These are phyloP conservation scores for Phasianus colchicus DNA, from an alignment of 2,113 vertebrate genomes.

Conservation along the genomic window DNA sequence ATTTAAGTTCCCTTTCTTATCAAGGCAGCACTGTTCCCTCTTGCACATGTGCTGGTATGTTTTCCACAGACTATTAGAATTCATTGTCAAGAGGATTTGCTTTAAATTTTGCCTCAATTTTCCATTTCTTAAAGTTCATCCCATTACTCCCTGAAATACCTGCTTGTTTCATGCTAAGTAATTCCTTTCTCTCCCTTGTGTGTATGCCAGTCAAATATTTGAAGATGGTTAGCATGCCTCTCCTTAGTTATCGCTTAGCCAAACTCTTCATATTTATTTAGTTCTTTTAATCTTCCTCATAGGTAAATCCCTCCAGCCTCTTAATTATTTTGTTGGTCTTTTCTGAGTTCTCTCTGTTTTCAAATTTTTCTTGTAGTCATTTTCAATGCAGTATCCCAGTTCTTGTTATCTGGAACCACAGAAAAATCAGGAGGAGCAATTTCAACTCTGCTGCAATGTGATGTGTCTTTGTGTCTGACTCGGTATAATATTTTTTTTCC, in stretches of 20 bases:
- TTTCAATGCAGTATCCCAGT: not conserved
- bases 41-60: not conserved
- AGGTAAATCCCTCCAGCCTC: conserved; percentile 52
- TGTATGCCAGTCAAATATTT: conserved; percentile 69
- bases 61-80: conserved; percentile 15
- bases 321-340: conserved; percentile 70
- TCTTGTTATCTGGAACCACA: not conserved
- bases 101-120: conserved; percentile 53
- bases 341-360: conserved; percentile 26
- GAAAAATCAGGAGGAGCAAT: not conserved
- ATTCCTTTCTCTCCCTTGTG: conserved; percentile 44
- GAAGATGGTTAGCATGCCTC: conserved; percentile 32
- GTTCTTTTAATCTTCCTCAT: conserved; percentile 64
- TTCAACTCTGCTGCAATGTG: not conserved
- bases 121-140: conserved; percentile 60
- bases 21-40: not conserved
- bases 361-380: not conserved
- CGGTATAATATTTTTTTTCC: not conserved
- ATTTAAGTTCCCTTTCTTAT: conserved; percentile 13
- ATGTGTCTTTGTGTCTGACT: not conserved
- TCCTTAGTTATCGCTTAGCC: conserved; percentile 49
- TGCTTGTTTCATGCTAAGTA: conserved; percentile 41
- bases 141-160: conserved; percentile 5
- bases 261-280: conserved; percentile 69
- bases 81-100: conserved; percentile 49